Percentiles rank a stretch among this genome's conserved stretches.
Conservation (phyloP, 2,113 vertebrate genomes). For the Circaetus gallicus region DNA sequence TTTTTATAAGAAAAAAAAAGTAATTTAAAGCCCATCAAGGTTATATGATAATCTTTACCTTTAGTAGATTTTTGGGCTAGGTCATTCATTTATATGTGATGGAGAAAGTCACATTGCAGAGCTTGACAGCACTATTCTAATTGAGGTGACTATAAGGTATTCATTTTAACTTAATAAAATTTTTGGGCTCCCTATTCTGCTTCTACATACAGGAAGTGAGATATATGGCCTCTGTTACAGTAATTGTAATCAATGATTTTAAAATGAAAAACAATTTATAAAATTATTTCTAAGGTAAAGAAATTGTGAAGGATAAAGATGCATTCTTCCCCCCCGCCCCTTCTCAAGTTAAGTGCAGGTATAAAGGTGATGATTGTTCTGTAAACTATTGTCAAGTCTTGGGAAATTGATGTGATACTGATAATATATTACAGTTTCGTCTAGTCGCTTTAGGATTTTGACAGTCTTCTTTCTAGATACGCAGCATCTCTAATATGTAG, state of each 20-base stretch:
- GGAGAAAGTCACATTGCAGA: not conserved
- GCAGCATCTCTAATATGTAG: not conserved
- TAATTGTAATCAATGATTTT: not conserved
- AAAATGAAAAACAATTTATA: not conserved
- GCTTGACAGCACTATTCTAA: not conserved
- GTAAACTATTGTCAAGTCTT: not conserved
- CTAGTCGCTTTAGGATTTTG: not conserved
- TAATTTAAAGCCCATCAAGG: not conserved
- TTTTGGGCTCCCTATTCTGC: not conserved
- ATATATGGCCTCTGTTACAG: not conserved
- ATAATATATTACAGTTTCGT: not conserved
- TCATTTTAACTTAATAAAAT: not conserved
- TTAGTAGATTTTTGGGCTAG: not conserved
- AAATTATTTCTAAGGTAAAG: not conserved
- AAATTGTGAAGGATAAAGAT: not conserved
- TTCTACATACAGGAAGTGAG: not conserved
- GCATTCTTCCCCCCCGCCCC: not conserved
- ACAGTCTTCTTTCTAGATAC: not conserved
- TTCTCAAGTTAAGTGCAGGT: not conserved
- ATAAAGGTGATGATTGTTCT: not conserved
- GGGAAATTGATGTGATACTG: not conserved
- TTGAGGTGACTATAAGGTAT: not conserved
- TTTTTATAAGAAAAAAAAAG: not conserved
- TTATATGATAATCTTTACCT: not conserved
- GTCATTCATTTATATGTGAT: not conserved